These are phyloP conservation scores for Lepilemur ruficaudatus DNA, from an alignment of 2,797 vertebrate species.

Conservation along the genomic window DNA sequence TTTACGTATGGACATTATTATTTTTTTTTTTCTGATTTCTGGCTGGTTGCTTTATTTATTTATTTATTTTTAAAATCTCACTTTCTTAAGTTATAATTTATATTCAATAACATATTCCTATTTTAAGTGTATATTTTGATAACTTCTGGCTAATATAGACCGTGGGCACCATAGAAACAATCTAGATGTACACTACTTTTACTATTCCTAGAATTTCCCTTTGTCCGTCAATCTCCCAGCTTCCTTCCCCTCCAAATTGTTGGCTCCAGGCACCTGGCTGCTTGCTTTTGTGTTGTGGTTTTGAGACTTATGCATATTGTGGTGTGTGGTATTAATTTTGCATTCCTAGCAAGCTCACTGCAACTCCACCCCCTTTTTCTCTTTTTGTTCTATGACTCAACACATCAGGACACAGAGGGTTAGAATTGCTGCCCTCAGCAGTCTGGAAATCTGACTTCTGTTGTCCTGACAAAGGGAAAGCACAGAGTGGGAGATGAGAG, in stretches of 20 bases:
- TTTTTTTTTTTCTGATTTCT: not conserved
- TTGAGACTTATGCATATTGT: not conserved
- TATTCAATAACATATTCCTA: too few species aligned
- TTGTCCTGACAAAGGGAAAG: not conserved
- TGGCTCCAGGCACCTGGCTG: not conserved
- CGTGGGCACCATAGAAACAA: too few species aligned
- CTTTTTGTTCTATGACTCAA: not conserved
- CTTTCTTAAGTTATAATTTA: too few species aligned
- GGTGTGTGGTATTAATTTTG: not conserved
- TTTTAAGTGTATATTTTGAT: too few species aligned
- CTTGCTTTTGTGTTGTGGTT: not conserved
- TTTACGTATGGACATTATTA: not conserved
- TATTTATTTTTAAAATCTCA: too few species aligned
- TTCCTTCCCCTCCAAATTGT: too few species aligned
- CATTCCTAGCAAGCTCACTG: not conserved
- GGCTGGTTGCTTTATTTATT: not conserved
- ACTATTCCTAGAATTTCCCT: too few species aligned
- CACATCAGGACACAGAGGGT: not conserved
- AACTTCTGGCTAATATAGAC: too few species aligned
- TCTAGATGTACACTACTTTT: too few species aligned
- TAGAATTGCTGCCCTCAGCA: not conserved
- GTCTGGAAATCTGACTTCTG: not conserved
- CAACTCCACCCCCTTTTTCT: not conserved
- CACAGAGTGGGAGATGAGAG: not conserved
- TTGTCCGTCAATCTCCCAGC: too few species aligned